Conservation (phyloP, 2,888 invertebrate species). For the Oscheius sp. region DNA sequence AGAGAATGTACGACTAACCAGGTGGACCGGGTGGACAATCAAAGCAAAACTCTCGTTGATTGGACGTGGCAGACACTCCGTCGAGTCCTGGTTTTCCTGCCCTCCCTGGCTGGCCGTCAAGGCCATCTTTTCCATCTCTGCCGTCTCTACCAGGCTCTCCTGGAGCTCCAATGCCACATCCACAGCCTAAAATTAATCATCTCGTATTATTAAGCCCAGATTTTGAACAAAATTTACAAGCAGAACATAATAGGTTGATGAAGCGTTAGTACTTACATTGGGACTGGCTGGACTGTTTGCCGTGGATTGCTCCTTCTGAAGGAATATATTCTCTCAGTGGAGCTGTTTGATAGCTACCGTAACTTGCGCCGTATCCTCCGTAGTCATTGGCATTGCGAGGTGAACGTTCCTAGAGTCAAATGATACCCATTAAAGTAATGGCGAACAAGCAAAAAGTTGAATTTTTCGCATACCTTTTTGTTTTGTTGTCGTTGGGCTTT, state of each 20-base stretch:
- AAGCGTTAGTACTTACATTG: constrained; percentile 23
- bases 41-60: constrained; percentile 44
- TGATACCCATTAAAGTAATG: neutral
- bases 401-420: constrained; percentile 15
- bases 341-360: constrained; percentile 37
- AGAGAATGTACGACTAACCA: constrained; percentile 1
- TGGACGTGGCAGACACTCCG: constrained; percentile 25
- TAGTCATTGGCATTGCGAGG: constrained; percentile 28
- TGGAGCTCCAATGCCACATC: constrained; percentile 57
- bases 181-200: constrained; percentile 47
- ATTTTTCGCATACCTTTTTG: constrained; percentile 8
- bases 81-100: constrained; percentile 39
- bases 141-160: constrained; percentile 46
- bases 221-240: constrained; percentile 17
- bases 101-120: constrained; percentile 27
- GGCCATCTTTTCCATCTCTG: constrained; percentile 32
- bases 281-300: constrained; percentile 2
- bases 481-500: constrained; percentile 26
- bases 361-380: constrained; percentile 53
- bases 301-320: constrained; percentile 20
- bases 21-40: constrained; percentile 47
- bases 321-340: constrained; percentile 30
- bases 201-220: neutral
- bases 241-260: neutral
- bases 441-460: neutral